Conservation (phyloP, 2,888 invertebrate species). For the Drosophila pegasa region DNA sequence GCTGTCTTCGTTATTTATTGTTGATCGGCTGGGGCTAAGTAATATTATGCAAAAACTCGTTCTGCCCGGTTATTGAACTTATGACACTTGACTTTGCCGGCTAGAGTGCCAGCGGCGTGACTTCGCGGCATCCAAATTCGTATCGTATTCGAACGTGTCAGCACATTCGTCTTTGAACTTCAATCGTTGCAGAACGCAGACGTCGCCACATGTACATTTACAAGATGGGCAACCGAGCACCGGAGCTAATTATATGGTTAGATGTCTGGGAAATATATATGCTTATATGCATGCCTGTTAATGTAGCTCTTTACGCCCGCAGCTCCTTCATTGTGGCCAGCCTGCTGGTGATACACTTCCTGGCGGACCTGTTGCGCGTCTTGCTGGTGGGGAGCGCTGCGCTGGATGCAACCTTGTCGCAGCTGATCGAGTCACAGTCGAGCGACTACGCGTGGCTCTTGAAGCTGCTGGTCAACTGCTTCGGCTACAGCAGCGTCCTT, state of each 20-base stretch:
- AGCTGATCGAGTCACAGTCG: slow-evolving; percentile 85
- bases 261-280: background rate
- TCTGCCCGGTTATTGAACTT: slow-evolving; percentile 69
- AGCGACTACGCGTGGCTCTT: slow-evolving; percentile 90
- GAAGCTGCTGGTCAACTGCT: slow-evolving; percentile 91
- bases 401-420: slow-evolving; percentile 80
- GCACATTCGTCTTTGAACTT: slow-evolving; percentile 18
- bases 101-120: slow-evolving; percentile 41
- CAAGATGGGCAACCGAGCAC: slow-evolving; percentile 83
- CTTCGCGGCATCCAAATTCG: slow-evolving; percentile 17
- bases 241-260: slow-evolving; percentile 84
- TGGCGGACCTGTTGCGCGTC: slow-evolving; percentile 82
- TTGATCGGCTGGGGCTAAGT: slow-evolving; percentile 13
- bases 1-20: slow-evolving; percentile 27
- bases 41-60: slow-evolving; percentile 70
- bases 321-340: slow-evolving; percentile 81
- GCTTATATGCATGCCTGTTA: fast-evolving
- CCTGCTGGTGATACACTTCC: slow-evolving; percentile 82
- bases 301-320: background rate
- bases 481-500: slow-evolving; percentile 95
- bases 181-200: slow-evolving; percentile 9
- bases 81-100: slow-evolving; percentile 70
- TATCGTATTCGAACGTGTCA: slow-evolving; percentile 29
- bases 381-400: slow-evolving; percentile 82
- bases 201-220: slow-evolving; percentile 50